Base-by-base conservation (phyloP, 2,888 invertebrate genomes). In the Melanotus villosus region DNA sequence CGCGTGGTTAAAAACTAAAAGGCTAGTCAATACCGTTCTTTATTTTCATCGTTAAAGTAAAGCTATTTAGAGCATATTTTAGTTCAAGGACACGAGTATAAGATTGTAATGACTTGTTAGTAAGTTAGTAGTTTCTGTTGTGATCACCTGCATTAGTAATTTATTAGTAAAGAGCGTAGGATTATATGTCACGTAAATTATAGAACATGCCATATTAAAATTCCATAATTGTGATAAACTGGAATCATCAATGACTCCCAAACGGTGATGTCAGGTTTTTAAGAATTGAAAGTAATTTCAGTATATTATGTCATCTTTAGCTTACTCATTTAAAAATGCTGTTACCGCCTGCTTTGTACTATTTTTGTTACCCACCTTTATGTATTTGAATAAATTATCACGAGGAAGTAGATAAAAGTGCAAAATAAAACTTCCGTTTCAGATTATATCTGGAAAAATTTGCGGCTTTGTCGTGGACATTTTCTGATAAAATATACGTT, bases 351-450 rank as follows among this genome's bases (percentile, higher is more conserved):
- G 16, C 16, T 30, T 59, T 32, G 18, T 9, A 18, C 1, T 14
- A 32, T 43, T 59, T 45, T 18, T 32, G 7, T 18, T 45, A 16
- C 45, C 30, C 59, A 45, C 59, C 30, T n/a, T n/a, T 58, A 58
- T 30, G 18, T 26, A 38, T 26, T 54, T 41, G 41, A 41, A 38
- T 16, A 52, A 38, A 23, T 58, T 58, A 65, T 65, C 59, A 19
- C 19, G 26, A 66, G 66, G 66, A 66, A 66, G 54, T 43, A 23
- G 59, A 66, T 66, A 66, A 66, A 60, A 32, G 56, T 64, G 64
- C 43, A 64, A 54, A 64, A 19, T 43, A 21, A 38, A 36, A 54
- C 23, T 56, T 64, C 64, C 64, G 45, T 12, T 60, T 43, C 7
- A 43, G 43, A 41, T 45, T 59, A 18, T 32, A 1, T n/a, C 6